Conservation (phyloP, 53 echinoderm and acorn worm genomes). For the Holothuria scabra region DNA sequence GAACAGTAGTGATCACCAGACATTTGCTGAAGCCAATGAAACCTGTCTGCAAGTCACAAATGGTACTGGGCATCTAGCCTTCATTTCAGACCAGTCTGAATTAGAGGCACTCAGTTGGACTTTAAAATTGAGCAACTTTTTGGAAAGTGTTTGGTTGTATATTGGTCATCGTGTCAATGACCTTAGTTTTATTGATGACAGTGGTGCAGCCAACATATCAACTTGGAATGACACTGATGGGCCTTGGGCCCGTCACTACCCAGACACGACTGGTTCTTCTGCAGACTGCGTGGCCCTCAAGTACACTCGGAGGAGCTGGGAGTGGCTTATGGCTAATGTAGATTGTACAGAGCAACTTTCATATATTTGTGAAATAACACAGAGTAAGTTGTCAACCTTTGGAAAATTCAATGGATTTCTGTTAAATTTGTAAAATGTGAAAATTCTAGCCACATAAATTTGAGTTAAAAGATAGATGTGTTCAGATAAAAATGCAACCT, state of each 20-base stretch:
- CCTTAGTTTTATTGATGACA: conserved; percentile 61
- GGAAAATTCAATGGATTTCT: no score
- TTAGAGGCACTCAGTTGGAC: conserved; percentile 44
- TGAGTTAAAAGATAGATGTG: no score
- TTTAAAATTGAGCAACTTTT: background rate
- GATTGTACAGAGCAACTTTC: conserved; percentile 33
- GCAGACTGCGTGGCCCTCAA: conserved; percentile 63
- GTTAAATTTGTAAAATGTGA: no score
- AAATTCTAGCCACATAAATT: no score
- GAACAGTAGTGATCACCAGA: conserved; percentile 16
- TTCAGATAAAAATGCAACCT: no score
- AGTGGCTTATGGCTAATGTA: conserved; percentile 64
- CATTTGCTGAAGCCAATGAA: conserved; percentile 59
- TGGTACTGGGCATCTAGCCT: conserved; percentile 67
- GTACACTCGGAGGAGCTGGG: conserved; percentile 64
- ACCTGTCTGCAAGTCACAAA: conserved; percentile 61
- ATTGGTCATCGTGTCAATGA: conserved; percentile 58
- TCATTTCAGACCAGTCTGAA: conserved; percentile 61
- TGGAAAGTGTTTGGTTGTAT: conserved; percentile 34
- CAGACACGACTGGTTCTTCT: conserved; percentile 8
- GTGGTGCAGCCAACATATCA: conserved; percentile 51
- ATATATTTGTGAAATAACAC: conserved; percentile 79
- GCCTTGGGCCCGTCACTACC: conserved; percentile 71
- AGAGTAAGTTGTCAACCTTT: conserved; percentile 57
- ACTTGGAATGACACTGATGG: conserved; percentile 61